phyloP scores from a whole-genome alignment of 1,140 invertebrate genomes.

The Drosophila pachea region DNA sequence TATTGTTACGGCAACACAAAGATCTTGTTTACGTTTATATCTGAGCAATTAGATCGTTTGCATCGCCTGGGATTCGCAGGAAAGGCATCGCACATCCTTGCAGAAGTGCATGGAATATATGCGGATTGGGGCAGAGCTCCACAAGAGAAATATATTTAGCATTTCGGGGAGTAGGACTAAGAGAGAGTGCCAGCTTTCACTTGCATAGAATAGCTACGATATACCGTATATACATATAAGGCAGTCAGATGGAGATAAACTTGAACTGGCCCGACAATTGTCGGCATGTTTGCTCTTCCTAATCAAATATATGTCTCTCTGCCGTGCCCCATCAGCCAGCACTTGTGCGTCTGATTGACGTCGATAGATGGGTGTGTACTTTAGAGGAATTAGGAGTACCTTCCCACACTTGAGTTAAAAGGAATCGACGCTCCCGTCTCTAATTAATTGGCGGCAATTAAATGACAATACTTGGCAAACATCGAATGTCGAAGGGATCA shows the following conservation, averaged over 20 bases:
- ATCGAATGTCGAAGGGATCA: slow-evolving; percentile 20
- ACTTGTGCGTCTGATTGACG: slow-evolving; percentile 34
- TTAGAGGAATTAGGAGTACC: not conserved
- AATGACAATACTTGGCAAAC: slow-evolving; percentile 34
- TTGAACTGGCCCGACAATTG: not conserved
- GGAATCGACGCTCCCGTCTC: slow-evolving; percentile 8
- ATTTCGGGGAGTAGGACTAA: too few relatives aligned
- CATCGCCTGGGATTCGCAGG: slow-evolving; percentile 41
- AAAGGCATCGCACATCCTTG: slow-evolving; percentile 29
- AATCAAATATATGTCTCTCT: too few relatives aligned
- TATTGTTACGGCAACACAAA: slow-evolving; percentile 51
- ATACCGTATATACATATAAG: too few relatives aligned
- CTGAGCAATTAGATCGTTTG: slow-evolving; percentile 30
- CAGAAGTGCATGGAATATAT: slow-evolving; percentile 7
- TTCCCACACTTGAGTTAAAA: slow-evolving; percentile 36
- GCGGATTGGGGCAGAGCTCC: not conserved
- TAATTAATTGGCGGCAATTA: slow-evolving; percentile 67
- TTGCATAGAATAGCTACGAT: too few relatives aligned
- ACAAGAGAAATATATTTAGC: not conserved
- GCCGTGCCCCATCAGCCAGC: slow-evolving; percentile 1
- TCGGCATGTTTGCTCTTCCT: not conserved
- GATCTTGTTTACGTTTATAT: slow-evolving; percentile 29
- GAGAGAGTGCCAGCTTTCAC: too few relatives aligned
- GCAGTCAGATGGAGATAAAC: too few relatives aligned
- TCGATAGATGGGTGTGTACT: slow-evolving; percentile 15